Evolutionary conservation across 1,140 invertebrate species (phyloP), one percentile per base, ranked within the genome.

Genomic region (Drosophila varians): DNA sequence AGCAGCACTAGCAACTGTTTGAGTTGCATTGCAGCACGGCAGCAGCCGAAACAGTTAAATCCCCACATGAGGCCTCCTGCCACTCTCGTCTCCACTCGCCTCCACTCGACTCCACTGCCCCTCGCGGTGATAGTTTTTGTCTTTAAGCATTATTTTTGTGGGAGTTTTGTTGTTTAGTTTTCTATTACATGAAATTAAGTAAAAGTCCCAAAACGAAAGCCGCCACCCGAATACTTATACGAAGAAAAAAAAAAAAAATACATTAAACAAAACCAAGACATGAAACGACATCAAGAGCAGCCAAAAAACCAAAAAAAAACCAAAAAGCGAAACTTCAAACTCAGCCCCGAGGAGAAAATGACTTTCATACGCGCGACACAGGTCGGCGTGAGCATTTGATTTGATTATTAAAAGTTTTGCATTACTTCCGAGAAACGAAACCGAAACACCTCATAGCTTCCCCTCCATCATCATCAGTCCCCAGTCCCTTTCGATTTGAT

Each of bases 381-480:
- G 64, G 48, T 42, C 78, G 73, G 61, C 52, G 38, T 58, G 71
- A 73, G 73, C 80, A 60, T 84, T 86, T 86, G 83, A 84, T 84
- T 84, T 84, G 80, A 86, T 84, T 84, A 84, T 84, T 86, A 86
- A 84, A 73, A 79, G 80, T 84, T 84, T 84, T 71, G 79, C 80
- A 76, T 84, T 75, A 71, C 74, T 84, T 84, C 79, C 80, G 71
- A 84, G 83, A 74, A 56, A 56, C 43, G 16, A 31, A 36, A 70
- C 58, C 58, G 55, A 48, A n/a, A 48, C 55, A 61, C 57, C 54
- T 64, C 48, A 47, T 36, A 28, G 55, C 38, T n/a, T 28, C 36
- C 12, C 12, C 9, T 6, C 11, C 3, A 38, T 5, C n/a, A 7
- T 36, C 3, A 36, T n/a, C n/a, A n/a, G n/a, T n/a, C 28, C 31